A percentile compares a stretch with the other conserved stretches of the same genome.
phyloP scores from a whole-genome alignment of 2,888 invertebrate genomes.

The Dichetophora obliterata region DNA sequence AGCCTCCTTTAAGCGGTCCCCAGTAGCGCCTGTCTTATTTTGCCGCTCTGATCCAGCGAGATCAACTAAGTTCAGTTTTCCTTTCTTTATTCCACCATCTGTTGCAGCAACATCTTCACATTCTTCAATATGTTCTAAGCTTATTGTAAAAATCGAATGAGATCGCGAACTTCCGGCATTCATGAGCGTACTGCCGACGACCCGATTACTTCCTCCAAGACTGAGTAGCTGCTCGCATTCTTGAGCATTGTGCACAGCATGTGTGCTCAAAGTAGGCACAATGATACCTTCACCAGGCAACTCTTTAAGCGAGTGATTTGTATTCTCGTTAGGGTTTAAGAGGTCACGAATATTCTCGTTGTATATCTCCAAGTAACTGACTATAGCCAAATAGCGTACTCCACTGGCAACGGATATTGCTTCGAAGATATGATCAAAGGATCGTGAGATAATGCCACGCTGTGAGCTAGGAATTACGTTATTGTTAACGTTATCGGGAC shows the following conservation, averaged over 20 bases:
- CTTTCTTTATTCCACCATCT: slow-evolving; percentile 57
- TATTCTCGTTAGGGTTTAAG: slow-evolving; percentile 76
- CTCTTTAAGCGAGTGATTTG: slow-evolving; percentile 71
- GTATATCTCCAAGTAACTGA: slow-evolving; percentile 87
- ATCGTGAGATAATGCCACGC: slow-evolving; percentile 79
- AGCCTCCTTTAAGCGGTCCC: slow-evolving; percentile 87
- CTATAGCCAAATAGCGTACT: slow-evolving; percentile 74
- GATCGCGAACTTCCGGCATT: slow-evolving; percentile 88
- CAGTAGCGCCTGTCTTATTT: slow-evolving; percentile 86
- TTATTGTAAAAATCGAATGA: slow-evolving; percentile 89
- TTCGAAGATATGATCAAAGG: slow-evolving; percentile 91
- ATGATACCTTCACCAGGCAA: slow-evolving; percentile 72
- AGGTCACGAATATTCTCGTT: slow-evolving; percentile 94
- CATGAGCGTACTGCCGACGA: slow-evolving; percentile 89
- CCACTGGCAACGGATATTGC: slow-evolving; percentile 81
- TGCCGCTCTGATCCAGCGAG: slow-evolving; percentile 91
- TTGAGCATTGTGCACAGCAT: slow-evolving; percentile 81
- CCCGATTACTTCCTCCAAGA: slow-evolving; percentile 83
- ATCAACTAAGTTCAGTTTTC: slow-evolving; percentile 88
- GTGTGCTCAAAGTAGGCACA: slow-evolving; percentile 76
- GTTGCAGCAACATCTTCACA: slow-evolving; percentile 41
- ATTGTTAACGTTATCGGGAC: slow-evolving; percentile 42
- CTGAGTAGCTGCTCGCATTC: slow-evolving; percentile 84
- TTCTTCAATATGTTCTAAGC: slow-evolving; percentile 81
- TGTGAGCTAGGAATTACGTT: slow-evolving; percentile 46